These are phyloP conservation scores for Callyntrura guangdongensis DNA, from an alignment of 2,888 invertebrate species.

Conservation along the genomic window DNA sequence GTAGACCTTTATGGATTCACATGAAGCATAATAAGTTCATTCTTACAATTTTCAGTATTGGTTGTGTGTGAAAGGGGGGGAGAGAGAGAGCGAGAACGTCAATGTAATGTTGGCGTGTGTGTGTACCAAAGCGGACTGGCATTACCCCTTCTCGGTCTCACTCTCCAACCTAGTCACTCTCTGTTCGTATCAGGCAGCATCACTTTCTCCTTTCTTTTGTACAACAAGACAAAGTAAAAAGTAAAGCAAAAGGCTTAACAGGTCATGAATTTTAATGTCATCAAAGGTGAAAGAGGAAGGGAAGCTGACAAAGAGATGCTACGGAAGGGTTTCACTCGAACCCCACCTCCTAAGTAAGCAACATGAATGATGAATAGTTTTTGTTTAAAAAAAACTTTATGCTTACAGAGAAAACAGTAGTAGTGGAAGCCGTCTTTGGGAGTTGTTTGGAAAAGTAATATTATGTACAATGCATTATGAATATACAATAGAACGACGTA, in stretches of 20 bases:
- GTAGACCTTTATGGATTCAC: conserved; percentile 21
- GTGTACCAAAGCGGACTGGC: background rate
- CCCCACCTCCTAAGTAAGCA: conserved; percentile 87
- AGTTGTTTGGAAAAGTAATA: conserved; percentile 16
- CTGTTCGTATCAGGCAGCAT: conserved; percentile 42
- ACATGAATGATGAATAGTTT: conserved; percentile 73
- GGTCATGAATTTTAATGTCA: conserved; percentile 81
- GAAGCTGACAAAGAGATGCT: conserved; percentile 87
- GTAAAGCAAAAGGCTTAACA: conserved; percentile 78
- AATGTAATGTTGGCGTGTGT: background rate
- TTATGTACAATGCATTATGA: conserved; percentile 29
- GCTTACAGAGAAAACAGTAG: background rate
- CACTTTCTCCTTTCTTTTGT: conserved; percentile 67
- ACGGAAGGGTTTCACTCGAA: conserved; percentile 93
- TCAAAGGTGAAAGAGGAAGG: conserved; percentile 81
- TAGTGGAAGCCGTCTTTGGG: background rate
- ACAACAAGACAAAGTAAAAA: conserved; percentile 65
- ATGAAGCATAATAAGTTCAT: background rate
- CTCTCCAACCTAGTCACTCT: background rate
- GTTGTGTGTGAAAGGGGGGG: conserved; percentile 6
- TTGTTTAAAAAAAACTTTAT: conserved; percentile 12
- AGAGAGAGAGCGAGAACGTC: background rate
- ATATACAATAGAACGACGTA: conserved; percentile 27
- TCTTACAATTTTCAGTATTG: conserved; percentile 26
- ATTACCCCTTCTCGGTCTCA: background rate